Evolutionary conservation across 2,797 vertebrate species (phyloP), one percentile per base, ranked within the genome.

Genomic region (Eulemur rubriventer): DNA sequence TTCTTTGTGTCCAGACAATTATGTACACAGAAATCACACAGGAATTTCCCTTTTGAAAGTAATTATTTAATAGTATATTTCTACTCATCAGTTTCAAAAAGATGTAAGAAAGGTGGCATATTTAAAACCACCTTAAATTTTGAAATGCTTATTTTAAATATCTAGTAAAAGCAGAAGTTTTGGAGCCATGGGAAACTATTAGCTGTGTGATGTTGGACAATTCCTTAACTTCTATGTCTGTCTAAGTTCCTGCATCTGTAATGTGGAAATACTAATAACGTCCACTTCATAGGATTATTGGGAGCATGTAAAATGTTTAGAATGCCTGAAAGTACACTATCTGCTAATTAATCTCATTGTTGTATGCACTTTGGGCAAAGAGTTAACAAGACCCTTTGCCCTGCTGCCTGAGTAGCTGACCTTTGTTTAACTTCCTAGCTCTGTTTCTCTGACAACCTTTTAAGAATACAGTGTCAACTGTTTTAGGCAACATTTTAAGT

Each of bases 61-160:
- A 41, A 85, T 75, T 91, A 24, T 57, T 57, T 57, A 20, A 57
- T 57, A 65, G n/a, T 70, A 6, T 70, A 33, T 82, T 86, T 91
- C 10, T 80, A 8, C 28, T 22, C 14, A 52, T 17, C 72, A 41
- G 57, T 87, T 95, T 91, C 38, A 91, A 59, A 67, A 75, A 83
- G 38, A 46, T 67, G 33, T 57, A 75, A 65, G 75, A 81, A 91
- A 81, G 14, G 33, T 73, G 55, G 41, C 38, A n/a, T 93, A 43
- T 72, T 89, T 70, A 95, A 89, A 85, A 46, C 67, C 24, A 80
- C 30, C 46, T 85, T n/a, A n/a, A 80, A 84, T 73, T 89, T 94
- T 85, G 38, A 88, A 83, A 17, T 91, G 16, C 43, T 46, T 78
- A 33, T 38, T 55, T 89, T 76, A 78, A 89, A 65, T 89, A 72